Base-by-base conservation (phyloP, 1,140 invertebrate genomes). In the Ostrea edulis region DNA sequence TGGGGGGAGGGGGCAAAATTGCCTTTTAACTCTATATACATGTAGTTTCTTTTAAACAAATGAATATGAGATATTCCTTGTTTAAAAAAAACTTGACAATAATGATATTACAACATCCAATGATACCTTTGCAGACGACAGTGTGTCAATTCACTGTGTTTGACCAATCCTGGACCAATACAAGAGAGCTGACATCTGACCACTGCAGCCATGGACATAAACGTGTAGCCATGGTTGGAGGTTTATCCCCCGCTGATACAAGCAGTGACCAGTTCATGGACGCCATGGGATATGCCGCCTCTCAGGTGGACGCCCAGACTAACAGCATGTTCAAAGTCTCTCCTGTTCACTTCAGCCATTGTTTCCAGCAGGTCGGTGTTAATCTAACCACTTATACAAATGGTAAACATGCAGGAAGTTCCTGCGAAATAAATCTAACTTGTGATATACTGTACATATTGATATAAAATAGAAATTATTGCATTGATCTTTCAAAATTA, bases 291-390 rank as follows among this genome's bases (percentile, higher is more conserved):
- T 77, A 77, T 17, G 68, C 14, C 8, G 68, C 68, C 22, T 77
- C 68, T 9, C 68, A 77, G 25, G 68, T 77, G 8, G 68, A 77
- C 68, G 14, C 29, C 11, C 68, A 77, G 29, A 77, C 25, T 25
- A 77, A 77, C 29, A 35, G 68, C 22, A 29, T 77, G 68, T 77
- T 29, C 25, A 25, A 17, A 77, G 14, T 25, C 25, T 29, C 25
- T 25, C 68, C 68, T 77, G 68, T 77, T 3, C 68, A 83, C 44
- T 54, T 52, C 44, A 83, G 52, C 82, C 82, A 83, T 20, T 83
- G 82, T 20, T 83, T 83, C 82, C 82, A 53, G 44, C 82, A 83
- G 44, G 82, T 83, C 82, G 22, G 82, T 35, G 55, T 7, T 20
- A 20, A 62, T 20, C 17, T 20, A 17, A 62, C 7, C 5, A n/a